A percentile compares a stretch with the other conserved stretches of the same genome.
These are phyloP conservation scores for Gallinago media DNA, from an alignment of 2,113 vertebrate species.

Conservation along the genomic window DNA sequence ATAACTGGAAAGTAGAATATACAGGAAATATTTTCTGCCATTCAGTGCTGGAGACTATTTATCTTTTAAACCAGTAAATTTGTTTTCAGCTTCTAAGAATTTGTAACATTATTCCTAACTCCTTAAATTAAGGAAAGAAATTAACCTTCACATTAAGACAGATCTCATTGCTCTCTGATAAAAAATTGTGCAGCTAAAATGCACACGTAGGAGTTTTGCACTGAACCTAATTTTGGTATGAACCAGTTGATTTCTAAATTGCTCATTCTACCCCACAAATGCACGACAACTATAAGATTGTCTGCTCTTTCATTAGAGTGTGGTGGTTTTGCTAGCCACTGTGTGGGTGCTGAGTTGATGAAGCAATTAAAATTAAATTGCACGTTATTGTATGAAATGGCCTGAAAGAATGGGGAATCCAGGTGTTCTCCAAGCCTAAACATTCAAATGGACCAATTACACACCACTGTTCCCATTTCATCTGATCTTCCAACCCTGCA, in stretches of 20 bases:
- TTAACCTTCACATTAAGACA: not conserved
- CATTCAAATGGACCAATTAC: not conserved
- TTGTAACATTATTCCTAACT: not conserved
- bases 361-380: not conserved
- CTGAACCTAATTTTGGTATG: slow-evolving; percentile 2
- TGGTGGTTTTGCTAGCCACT: not conserved
- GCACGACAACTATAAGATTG: not conserved
- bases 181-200: not conserved
- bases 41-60: not conserved
- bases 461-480: not conserved
- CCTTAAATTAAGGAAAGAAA: not conserved
- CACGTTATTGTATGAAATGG: not conserved
- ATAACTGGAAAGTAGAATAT: not conserved
- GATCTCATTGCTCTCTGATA: not conserved
- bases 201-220: not conserved
- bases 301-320: not conserved
- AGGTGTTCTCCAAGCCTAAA: not conserved
- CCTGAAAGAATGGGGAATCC: not conserved
- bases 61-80: not conserved
- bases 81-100: not conserved
- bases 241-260: not conserved
- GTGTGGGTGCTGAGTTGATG: not conserved
- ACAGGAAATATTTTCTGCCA: not conserved
- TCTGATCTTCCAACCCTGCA: not conserved
- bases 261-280: not conserved